A percentile compares a stretch with the other conserved stretches of the same genome.
Conservation (phyloP, 2,888 invertebrate species). For the Ernsta delagoae region DNA sequence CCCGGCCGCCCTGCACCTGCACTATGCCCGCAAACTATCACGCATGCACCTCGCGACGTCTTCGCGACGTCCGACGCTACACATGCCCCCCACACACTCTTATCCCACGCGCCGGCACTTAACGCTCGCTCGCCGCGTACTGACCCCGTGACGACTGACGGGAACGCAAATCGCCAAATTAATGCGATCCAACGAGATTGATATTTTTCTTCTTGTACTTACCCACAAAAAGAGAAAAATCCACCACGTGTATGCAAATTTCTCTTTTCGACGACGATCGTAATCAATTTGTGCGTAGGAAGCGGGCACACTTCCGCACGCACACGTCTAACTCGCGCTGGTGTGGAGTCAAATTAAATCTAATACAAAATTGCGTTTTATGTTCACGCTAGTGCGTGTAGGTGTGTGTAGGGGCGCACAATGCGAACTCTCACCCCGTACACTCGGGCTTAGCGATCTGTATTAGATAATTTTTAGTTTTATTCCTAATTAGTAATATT, state of each 20-base stretch:
- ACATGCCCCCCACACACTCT: slow-evolving; percentile 27
- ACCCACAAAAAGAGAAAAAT: slow-evolving; percentile 33
- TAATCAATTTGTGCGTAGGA: slow-evolving; percentile 84
- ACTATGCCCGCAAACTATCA: slow-evolving; percentile 56
- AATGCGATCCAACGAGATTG: slow-evolving; percentile 35
- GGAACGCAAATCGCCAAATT: slow-evolving; percentile 20
- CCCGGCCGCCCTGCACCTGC: slow-evolving; percentile 55
- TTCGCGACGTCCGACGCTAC: slow-evolving; percentile 36
- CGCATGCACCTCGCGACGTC: slow-evolving; percentile 63
- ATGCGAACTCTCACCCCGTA: slow-evolving; percentile 74
- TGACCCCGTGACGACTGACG: slow-evolving; percentile 7
- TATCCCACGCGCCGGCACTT: too few relatives aligned
- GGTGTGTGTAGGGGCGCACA: slow-evolving; percentile 79
- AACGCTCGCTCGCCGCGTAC: neutral
- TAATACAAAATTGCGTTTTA: slow-evolving; percentile 85
- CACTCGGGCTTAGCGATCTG: slow-evolving; percentile 59
- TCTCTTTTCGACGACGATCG: slow-evolving; percentile 79
- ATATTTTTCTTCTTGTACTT: slow-evolving; percentile 30
- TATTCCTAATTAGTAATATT: neutral
- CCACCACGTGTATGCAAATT: slow-evolving; percentile 78
- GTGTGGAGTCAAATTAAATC: too few relatives aligned
- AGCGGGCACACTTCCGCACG: slow-evolving; percentile 64
- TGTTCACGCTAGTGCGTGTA: slow-evolving; percentile 77
- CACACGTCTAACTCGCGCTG: slow-evolving; percentile 50
- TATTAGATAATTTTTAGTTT: slow-evolving; percentile 51